Evolutionary conservation across 53 echinoderm and acorn worm species (phyloP).

Genomic region (Paelopatides confundens): DNA sequence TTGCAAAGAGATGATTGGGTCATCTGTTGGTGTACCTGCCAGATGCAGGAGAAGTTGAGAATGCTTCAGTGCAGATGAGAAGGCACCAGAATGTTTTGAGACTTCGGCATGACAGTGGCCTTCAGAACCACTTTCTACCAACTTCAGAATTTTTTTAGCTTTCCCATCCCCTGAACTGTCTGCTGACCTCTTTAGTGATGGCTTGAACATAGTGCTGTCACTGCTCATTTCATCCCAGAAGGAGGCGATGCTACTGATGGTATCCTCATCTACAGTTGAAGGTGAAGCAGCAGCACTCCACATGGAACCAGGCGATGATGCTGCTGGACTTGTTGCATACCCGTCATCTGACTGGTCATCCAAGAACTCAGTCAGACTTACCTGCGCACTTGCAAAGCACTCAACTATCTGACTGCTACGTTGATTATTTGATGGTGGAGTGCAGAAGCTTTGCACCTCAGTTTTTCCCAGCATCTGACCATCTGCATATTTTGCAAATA

Average conservation of each 20-base stretch:
- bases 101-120: conserved; percentile 1
- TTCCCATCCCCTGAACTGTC: neutral
- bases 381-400: conserved; percentile 20
- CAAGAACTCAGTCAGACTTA: conserved; percentile 39
- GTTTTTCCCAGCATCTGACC: conserved; percentile 40
- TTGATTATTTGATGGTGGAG: conserved; percentile 25
- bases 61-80: conserved; percentile 43
- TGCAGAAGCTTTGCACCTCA: conserved; percentile 20
- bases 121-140: conserved; percentile 15
- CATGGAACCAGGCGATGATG: conserved; percentile 55
- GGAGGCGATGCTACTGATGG: conserved; percentile 80
- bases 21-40: conserved; percentile 42
- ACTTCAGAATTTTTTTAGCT: conserved; percentile 11
- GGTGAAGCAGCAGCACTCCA: conserved; percentile 52
- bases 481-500: conserved; percentile 59
- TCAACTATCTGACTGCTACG: conserved; percentile 17
- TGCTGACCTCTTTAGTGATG: conserved; percentile 21
- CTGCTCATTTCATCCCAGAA: conserved; percentile 79
- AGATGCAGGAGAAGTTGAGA: conserved; percentile 54
- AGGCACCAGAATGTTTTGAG: conserved; percentile 3
- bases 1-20: conserved; percentile 26
- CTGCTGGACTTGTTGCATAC: conserved; percentile 48
- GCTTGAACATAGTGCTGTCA: conserved; percentile 49
- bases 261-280: conserved; percentile 79
- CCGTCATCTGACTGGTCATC: conserved; percentile 51